These are phyloP conservation scores for Armadillidium nasatum DNA, from an alignment of 1,140 invertebrate species.

Conservation along the genomic window DNA sequence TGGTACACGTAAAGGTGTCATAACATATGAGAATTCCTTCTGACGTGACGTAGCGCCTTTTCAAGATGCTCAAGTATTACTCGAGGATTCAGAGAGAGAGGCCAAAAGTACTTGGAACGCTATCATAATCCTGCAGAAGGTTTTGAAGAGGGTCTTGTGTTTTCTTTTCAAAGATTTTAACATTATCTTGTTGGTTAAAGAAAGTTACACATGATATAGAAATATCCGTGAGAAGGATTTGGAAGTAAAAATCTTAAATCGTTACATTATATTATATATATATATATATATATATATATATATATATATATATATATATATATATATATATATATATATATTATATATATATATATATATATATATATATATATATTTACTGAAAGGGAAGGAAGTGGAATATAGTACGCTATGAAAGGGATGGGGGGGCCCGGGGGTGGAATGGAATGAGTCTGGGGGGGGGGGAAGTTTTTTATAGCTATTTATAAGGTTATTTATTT, in stretches of 20 bases:
- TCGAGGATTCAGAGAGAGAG: not conserved
- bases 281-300: constrained; percentile 8
- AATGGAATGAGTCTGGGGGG: no score
- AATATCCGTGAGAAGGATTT: not conserved
- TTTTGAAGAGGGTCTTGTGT: not conserved
- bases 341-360: not conserved
- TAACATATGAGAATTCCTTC: not conserved
- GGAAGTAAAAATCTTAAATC: not conserved
- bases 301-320: constrained; percentile 12
- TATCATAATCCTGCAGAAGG: not conserved
- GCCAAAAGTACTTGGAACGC: not conserved
- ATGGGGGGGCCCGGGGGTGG: no score
- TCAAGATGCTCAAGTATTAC: not conserved
- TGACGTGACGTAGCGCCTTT: constrained; percentile 1
- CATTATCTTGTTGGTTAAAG: not conserved
- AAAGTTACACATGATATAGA: not conserved
- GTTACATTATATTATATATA: not conserved
- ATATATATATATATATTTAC: no score
- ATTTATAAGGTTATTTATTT: no score
- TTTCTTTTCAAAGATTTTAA: constrained; percentile 1
- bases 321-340: constrained; percentile 15
- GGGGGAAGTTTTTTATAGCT: no score
- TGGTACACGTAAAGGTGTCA: not conserved
- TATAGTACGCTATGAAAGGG: no score
- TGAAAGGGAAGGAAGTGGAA: no score